Percentiles rank a stretch among this genome's conserved stretches.
phyloP scores from a whole-genome alignment of 2,113 vertebrate species.

The Eulemur rufifrons region DNA sequence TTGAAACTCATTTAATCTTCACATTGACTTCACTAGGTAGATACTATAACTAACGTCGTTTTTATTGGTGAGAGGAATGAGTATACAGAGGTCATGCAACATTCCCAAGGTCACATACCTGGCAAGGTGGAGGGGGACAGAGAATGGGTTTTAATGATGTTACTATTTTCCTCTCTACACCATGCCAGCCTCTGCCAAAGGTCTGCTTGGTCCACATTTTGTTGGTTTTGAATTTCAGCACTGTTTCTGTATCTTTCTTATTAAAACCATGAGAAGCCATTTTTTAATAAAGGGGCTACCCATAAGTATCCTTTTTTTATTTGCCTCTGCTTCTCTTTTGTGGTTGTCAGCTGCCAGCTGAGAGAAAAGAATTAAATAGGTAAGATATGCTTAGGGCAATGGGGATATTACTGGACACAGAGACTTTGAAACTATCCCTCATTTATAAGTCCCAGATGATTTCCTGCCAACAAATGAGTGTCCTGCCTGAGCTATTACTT shows the following conservation, averaged over 20 bases:
- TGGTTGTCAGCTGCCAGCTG: slow-evolving; percentile 3
- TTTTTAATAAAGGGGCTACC: not conserved
- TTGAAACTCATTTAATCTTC: not conserved
- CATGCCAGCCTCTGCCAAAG: not conserved
- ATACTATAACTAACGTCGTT: not conserved
- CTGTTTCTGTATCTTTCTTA: not conserved
- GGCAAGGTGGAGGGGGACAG: not conserved
- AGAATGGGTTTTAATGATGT: rapidly evolving
- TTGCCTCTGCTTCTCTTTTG: not conserved
- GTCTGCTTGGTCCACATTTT: not conserved
- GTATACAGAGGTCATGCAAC: not conserved
- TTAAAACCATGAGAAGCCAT: not conserved
- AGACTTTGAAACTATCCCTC: slow-evolving; percentile 33
- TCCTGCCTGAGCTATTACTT: slow-evolving; percentile 17
- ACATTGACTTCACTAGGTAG: not conserved
- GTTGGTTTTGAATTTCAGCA: not conserved
- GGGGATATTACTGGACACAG: not conserved
- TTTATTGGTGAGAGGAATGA: not conserved
- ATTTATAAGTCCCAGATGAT: not conserved
- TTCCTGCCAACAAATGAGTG: slow-evolving; percentile 31
- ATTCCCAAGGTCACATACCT: not conserved
- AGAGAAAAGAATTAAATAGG: slow-evolving; percentile 39
- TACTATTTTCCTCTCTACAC: not conserved
- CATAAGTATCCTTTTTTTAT: slow-evolving; percentile 8
- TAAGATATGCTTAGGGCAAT: not conserved